Conservation (phyloP, 2,113 vertebrate species). For the Heteronetta atricapilla region DNA sequence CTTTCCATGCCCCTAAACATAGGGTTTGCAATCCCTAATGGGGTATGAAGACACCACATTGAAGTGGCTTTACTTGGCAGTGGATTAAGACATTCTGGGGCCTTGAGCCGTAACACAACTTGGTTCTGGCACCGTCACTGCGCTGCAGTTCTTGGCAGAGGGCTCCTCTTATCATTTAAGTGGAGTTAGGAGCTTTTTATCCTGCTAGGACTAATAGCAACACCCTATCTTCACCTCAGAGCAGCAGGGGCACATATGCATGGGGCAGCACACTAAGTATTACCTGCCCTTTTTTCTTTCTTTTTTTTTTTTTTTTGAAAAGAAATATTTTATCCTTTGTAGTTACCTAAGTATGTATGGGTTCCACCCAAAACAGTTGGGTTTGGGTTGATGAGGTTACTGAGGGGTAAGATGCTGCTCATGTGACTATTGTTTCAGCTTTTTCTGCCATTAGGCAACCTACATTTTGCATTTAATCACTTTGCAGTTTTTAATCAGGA, state of each 20-base stretch:
- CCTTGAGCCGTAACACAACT: background rate
- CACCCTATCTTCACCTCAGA: background rate
- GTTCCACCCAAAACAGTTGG: background rate
- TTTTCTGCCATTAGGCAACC: background rate
- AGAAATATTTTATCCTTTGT: background rate
- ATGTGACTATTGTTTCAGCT: background rate
- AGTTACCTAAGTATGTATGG: background rate
- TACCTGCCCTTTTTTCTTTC: background rate
- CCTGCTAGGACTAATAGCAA: background rate
- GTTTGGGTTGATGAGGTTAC: background rate
- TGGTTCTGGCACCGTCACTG: accelerated
- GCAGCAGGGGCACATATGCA: background rate
- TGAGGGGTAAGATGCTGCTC: background rate
- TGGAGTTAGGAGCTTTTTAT: background rate
- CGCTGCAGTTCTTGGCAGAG: background rate
- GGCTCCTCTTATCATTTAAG: background rate
- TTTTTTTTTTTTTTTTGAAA: background rate
- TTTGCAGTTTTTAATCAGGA: background rate
- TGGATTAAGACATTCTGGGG: background rate
- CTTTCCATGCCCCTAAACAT: conserved; percentile 13
- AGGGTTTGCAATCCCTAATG: conserved; percentile 12
- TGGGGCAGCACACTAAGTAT: background rate
- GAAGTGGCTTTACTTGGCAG: conserved; percentile 34
- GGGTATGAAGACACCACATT: background rate
- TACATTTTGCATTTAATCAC: background rate